phyloP scores from a whole-genome alignment of 1,140 invertebrate genomes.

The Prorops nasuta region DNA sequence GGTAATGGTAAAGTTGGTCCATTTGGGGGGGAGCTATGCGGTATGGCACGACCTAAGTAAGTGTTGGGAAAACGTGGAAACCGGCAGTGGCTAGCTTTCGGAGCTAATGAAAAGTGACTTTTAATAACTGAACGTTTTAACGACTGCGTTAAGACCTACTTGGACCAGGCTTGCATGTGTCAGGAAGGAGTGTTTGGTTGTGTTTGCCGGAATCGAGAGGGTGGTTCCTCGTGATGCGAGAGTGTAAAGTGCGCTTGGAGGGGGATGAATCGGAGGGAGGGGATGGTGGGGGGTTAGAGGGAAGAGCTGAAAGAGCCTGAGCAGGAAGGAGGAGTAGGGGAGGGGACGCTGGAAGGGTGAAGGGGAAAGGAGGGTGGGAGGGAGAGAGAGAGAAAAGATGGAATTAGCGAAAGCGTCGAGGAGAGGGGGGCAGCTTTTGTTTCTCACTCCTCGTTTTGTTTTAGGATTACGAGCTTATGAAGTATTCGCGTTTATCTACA shows the following conservation, averaged over 20 bases:
- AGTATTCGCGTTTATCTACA: constrained; percentile 42
- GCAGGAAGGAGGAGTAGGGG: neutral
- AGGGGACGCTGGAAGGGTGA: neutral
- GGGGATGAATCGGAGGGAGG: constrained; percentile 4
- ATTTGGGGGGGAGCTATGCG: too few relatives aligned
- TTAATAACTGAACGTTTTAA: constrained; percentile 30
- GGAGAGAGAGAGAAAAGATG: constrained; percentile 2
- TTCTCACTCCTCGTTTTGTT: constrained; percentile 39
- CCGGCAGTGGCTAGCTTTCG: too few relatives aligned
- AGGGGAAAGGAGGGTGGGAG: neutral
- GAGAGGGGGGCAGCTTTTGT: constrained; percentile 27
- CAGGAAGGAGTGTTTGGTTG: constrained; percentile 14
- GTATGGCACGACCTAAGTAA: too few relatives aligned
- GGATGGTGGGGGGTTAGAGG: constrained; percentile 3
- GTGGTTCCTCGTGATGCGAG: neutral
- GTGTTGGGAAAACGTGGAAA: too few relatives aligned
- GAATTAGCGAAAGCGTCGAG: constrained; percentile 1
- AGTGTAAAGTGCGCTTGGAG: constrained; percentile 2
- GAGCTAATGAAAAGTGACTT: constrained; percentile 29
- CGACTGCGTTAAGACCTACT: constrained; percentile 32
- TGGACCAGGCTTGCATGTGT: constrained; percentile 17
- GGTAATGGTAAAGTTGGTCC: too few relatives aligned
- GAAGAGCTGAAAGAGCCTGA: neutral
- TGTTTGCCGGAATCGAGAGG: too few relatives aligned
- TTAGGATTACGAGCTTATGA: constrained; percentile 45